These are phyloP conservation scores for Hirtodrosophila cameraria DNA, from an alignment of 2,888 invertebrate species.

Conservation along the genomic window DNA sequence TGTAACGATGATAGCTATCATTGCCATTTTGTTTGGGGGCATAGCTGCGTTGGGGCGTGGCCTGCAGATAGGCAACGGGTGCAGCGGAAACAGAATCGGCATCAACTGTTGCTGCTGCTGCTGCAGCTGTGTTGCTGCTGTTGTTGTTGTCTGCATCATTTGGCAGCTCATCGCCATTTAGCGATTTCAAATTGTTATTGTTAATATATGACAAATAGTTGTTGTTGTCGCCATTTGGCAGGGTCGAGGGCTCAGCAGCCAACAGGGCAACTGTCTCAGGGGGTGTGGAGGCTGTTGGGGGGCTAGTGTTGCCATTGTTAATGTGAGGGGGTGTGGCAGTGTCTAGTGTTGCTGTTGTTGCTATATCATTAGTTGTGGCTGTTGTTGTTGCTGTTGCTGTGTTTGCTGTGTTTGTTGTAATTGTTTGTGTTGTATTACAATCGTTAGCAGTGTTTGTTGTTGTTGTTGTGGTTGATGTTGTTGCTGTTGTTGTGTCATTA, in stretches of 20 bases:
- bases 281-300: constrained; percentile 14
- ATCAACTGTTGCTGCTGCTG: constrained; percentile 23
- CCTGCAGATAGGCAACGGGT: constrained; percentile 21
- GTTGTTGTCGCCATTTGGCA: constrained; percentile 57
- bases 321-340: constrained; percentile 39
- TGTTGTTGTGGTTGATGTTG: constrained; percentile 33
- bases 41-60: constrained; percentile 40
- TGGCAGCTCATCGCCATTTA: constrained; percentile 48
- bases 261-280: constrained; percentile 27
- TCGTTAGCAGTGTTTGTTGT: constrained; percentile 45
- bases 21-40: constrained; percentile 58
- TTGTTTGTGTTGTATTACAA: constrained; percentile 75
- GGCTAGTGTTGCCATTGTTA: constrained; percentile 51
- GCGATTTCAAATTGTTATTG: constrained; percentile 61
- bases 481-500: constrained; percentile 43
- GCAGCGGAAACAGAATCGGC: constrained; percentile 36
- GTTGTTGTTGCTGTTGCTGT: constrained; percentile 56
- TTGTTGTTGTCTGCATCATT: constrained; percentile 34
- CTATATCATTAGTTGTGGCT: constrained; percentile 41
- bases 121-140: constrained; percentile 11
- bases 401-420: constrained; percentile 51
- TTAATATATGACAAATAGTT: constrained; percentile 69
- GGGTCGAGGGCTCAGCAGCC: constrained; percentile 33
- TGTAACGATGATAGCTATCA: constrained; percentile 46
- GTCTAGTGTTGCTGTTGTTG: constrained; percentile 59